Percentiles rank a stretch among this genome's conserved stretches.
These are phyloP conservation scores for Pseudochromis fuscus DNA, from an alignment of 2,797 vertebrate genomes.

Conservation along the genomic window DNA sequence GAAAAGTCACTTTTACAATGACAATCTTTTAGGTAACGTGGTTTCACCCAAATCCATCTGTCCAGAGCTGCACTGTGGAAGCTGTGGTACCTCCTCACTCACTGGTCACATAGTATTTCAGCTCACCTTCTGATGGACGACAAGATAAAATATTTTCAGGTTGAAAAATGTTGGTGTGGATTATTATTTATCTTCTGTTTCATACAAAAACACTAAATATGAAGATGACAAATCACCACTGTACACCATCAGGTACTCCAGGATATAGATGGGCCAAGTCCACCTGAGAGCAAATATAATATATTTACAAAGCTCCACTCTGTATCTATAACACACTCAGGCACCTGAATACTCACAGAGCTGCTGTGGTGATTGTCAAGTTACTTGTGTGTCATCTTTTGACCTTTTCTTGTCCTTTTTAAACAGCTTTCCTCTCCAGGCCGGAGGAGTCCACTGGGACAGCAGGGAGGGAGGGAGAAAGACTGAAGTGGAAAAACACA, in stretches of 20 bases:
- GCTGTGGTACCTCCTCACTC: no score
- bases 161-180: no score
- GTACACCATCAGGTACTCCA: not conserved
- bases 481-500: not conserved
- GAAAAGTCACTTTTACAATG: not conserved
- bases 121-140: not conserved
- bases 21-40: not conserved
- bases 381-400: not conserved
- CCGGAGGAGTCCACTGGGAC: not conserved
- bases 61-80: no score
- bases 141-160: no score
- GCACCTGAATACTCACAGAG: not conserved
- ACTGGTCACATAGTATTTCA: not conserved
- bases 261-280: not conserved
- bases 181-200: no score
- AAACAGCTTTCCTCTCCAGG: not conserved
- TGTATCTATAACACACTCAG: no score
- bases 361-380: not conserved
- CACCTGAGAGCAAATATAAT: not conserved
- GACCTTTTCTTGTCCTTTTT: not conserved
- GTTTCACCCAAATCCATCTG: not conserved
- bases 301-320: not conserved
- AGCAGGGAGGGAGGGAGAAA: not conserved
- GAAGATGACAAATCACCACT: not conserved
- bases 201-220: not conserved